Conservation (phyloP, 2,113 vertebrate genomes). For the Petrocephalus zakoni region DNA sequence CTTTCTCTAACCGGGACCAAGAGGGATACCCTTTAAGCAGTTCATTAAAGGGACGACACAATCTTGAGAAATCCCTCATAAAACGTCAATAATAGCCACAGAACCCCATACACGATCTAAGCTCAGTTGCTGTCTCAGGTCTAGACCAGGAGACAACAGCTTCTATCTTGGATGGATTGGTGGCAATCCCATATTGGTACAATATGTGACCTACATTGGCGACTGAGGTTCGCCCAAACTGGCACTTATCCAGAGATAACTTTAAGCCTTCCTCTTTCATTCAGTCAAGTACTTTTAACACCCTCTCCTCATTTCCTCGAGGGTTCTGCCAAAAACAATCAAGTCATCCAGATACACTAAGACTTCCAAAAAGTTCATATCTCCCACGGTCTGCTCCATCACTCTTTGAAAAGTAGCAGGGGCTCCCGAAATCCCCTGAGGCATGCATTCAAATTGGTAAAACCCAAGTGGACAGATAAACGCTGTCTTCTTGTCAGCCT, state of each 20-base stretch:
- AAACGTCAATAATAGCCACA: background rate
- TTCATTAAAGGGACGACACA: background rate
- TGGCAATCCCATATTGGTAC: background rate
- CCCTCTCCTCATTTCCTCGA: background rate
- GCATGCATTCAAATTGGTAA: background rate
- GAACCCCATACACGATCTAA: background rate
- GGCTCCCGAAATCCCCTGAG: constrained; percentile 24
- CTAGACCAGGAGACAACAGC: background rate
- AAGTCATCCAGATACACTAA: background rate
- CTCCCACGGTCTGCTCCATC: background rate
- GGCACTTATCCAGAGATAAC: background rate
- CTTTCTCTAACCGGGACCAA: too few species aligned
- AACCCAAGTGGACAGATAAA: background rate
- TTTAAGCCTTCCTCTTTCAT: background rate
- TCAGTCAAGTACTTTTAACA: background rate
- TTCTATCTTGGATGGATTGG: background rate
- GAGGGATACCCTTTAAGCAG: background rate
- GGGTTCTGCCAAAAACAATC: background rate
- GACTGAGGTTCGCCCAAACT: background rate
- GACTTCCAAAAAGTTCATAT: background rate
- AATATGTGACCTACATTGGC: background rate
- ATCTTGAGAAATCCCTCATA: background rate
- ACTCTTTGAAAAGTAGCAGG: background rate
- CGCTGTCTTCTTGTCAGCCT: background rate
- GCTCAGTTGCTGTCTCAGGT: background rate